Conservation (phyloP, 2,797 vertebrate genomes). For the Enteromius trimaculatus region DNA sequence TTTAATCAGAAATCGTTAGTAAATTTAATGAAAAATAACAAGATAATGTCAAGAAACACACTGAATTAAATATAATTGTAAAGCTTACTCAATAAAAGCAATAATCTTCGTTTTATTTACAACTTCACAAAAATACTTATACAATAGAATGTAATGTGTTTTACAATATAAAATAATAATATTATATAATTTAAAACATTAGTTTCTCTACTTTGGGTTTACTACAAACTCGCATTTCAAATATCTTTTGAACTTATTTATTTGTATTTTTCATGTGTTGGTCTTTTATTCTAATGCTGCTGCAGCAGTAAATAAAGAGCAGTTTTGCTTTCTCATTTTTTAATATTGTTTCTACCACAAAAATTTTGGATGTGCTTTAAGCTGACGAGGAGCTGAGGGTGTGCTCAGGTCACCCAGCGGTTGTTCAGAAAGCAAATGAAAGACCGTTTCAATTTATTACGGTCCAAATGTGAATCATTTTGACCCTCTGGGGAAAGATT, state of each 20-base stretch:
- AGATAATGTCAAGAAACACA: background rate
- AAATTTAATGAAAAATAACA: background rate
- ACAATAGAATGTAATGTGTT: no score
- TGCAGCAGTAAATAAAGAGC: slow-evolving; percentile 6
- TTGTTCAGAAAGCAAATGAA: slow-evolving; percentile 48
- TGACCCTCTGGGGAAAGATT: slow-evolving; percentile 35
- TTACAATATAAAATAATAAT: background rate
- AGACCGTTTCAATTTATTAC: slow-evolving; percentile 38
- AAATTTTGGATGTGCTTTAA: background rate
- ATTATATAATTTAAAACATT: no score
- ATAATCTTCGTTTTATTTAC: background rate
- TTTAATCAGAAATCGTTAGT: background rate
- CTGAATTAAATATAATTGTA: background rate
- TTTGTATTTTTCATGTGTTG: background rate
- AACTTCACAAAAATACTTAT: background rate
- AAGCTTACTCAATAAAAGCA: background rate
- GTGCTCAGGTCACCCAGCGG: slow-evolving; percentile 6
- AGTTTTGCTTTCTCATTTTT: slow-evolving; percentile 20
- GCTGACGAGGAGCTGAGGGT: background rate
- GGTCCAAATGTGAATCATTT: slow-evolving; percentile 35
- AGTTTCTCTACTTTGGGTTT: no score
- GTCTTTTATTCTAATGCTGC: background rate
- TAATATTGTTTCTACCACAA: slow-evolving; percentile 15
- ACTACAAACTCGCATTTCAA: background rate
- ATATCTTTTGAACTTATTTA: background rate